Conservation (phyloP, 2,797 vertebrate species). For the Onychomys leucogaster region DNA sequence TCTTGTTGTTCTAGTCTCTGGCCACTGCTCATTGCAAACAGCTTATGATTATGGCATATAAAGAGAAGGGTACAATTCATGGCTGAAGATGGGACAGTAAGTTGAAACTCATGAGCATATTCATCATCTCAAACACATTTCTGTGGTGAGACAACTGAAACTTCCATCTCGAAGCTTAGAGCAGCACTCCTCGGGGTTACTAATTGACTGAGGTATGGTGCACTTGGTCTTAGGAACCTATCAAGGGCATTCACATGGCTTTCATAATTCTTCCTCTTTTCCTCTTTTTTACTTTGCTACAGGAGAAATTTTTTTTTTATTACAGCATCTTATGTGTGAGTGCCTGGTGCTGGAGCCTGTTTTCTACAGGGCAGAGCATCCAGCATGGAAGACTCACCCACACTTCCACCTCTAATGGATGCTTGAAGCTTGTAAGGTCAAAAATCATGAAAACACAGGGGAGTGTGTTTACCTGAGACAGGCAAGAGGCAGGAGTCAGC, state of each 20-base stretch:
- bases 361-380: too few relatives aligned
- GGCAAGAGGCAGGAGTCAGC: too few relatives aligned
- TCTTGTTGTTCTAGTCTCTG: too few relatives aligned
- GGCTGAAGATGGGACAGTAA: too few relatives aligned
- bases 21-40: too few relatives aligned
- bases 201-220: too few relatives aligned
- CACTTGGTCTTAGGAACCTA: background rate
- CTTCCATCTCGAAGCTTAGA: background rate
- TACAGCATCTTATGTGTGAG: rapidly evolving
- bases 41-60: too few relatives aligned
- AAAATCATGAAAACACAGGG: background rate
- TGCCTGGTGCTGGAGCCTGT: background rate
- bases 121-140: background rate
- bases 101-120: too few relatives aligned
- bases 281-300: rapidly evolving
- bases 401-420: background rate
- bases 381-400: rapidly evolving
- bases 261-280: background rate
- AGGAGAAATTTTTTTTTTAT: background rate
- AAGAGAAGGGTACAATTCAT: too few relatives aligned
- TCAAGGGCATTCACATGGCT: rapidly evolving
- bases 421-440: background rate
- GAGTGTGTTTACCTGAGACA: background rate
- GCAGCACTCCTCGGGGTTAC: too few relatives aligned
- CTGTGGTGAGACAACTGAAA: background rate